Percentiles rank a stretch among this genome's conserved stretches.
Conservation (phyloP, 2,888 invertebrate species). For the Rhingia campestris region DNA sequence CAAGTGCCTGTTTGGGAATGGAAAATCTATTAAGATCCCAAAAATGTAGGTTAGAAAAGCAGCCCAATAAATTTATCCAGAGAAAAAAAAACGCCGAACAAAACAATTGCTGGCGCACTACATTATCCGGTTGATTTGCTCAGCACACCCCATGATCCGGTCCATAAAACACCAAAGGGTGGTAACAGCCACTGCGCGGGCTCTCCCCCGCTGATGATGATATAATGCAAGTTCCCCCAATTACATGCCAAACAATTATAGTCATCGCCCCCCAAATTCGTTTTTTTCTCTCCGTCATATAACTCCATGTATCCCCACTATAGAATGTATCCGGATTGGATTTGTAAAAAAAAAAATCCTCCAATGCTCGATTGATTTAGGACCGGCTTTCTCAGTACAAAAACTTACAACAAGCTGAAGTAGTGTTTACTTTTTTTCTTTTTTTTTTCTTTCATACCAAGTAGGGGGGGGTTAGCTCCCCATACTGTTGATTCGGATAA, state of each 20-base stretch:
- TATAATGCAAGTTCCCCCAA: conserved; percentile 42
- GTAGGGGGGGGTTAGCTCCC: conserved; percentile 14
- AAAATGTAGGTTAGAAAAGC: conserved; percentile 68
- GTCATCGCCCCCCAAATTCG: not conserved
- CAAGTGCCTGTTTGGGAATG: conserved; percentile 22
- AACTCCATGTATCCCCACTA: conserved; percentile 56
- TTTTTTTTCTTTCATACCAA: conserved; percentile 25
- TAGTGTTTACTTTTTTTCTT: conserved; percentile 58
- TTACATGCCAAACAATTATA: conserved; percentile 65
- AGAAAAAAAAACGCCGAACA: conserved; percentile 33
- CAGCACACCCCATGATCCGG: conserved; percentile 68
- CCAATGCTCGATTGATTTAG: conserved; percentile 71
- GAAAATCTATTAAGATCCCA: conserved; percentile 16
- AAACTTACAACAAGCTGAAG: not conserved
- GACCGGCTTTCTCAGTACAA: conserved; percentile 34
- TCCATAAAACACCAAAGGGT: conserved; percentile 70
- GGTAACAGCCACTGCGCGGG: conserved; percentile 25
- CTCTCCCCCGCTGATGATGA: conserved; percentile 41
- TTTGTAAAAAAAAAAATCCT: conserved; percentile 32
- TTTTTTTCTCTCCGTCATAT: conserved; percentile 40
- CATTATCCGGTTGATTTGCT: conserved; percentile 73
- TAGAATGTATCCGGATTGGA: conserved; percentile 60
- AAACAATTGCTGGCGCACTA: conserved; percentile 73
- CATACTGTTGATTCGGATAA: conserved; percentile 55
- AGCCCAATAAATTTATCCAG: conserved; percentile 59